phyloP scores from a whole-genome alignment of 1,140 invertebrate species.

The Vanessa tameamea region DNA sequence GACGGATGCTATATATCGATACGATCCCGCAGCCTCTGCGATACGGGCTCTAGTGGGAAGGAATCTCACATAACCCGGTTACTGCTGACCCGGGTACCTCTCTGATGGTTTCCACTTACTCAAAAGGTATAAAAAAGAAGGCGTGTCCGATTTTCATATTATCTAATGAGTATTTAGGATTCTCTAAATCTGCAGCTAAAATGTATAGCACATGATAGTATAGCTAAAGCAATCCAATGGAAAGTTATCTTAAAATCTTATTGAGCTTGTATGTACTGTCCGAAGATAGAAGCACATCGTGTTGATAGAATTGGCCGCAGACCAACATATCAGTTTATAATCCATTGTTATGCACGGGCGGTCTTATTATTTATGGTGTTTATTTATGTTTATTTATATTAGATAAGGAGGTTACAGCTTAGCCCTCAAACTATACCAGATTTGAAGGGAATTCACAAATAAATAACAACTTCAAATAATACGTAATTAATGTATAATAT shows the following conservation, averaged over 20 bases:
- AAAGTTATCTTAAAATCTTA: constrained; percentile 10
- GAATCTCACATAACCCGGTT: too few relatives aligned
- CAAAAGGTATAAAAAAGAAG: too few relatives aligned
- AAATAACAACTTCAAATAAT: too few relatives aligned
- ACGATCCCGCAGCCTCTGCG: too few relatives aligned
- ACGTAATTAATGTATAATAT: too few relatives aligned
- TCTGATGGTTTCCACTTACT: too few relatives aligned
- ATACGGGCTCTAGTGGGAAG: too few relatives aligned
- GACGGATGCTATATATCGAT: too few relatives aligned
- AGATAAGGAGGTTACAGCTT: not conserved
- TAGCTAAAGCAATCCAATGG: not conserved
- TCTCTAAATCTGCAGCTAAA: too few relatives aligned
- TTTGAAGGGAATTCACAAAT: not conserved
- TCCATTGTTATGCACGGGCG: not conserved
- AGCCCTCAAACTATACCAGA: not conserved
- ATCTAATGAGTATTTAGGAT: too few relatives aligned
- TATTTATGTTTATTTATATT: not conserved
- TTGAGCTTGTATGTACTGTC: constrained; percentile 21
- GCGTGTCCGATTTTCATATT: too few relatives aligned
- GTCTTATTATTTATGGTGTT: not conserved
- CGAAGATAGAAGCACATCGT: constrained; percentile 29
- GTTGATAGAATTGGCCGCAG: constrained; percentile 31
- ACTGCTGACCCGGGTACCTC: too few relatives aligned
- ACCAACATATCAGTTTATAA: constrained; percentile 17
- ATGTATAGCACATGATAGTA: not conserved